Evolutionary conservation across 2,113 vertebrate species (phyloP).

Genomic region (Taxidea taxus): DNA sequence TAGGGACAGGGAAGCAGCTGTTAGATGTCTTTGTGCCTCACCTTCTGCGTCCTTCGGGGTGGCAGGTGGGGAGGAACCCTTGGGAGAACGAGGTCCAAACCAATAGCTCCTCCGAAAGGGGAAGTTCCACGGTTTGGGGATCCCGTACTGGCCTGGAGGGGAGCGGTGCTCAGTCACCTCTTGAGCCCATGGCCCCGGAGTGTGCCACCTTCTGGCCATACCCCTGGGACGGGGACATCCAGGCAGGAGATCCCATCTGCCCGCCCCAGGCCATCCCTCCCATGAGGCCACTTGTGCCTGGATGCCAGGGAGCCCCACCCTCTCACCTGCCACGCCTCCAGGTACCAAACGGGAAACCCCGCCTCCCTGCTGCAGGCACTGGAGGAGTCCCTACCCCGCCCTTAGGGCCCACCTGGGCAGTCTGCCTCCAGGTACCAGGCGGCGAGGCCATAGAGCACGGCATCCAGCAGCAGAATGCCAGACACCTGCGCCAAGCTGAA

Average conservation of each 20-base stretch:
- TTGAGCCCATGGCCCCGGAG: rapidly evolving
- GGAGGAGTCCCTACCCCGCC: background rate
- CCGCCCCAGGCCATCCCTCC: background rate
- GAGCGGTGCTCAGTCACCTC: background rate
- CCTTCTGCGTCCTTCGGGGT: background rate
- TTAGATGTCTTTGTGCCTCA: background rate
- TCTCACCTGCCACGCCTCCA: rapidly evolving
- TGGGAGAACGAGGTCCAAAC: slow-evolving; percentile 81
- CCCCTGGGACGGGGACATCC: background rate
- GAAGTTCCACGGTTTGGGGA: slow-evolving; percentile 93
- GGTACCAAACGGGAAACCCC: rapidly evolving
- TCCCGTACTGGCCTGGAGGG: slow-evolving; percentile 88
- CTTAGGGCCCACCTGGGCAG: slow-evolving; percentile 87
- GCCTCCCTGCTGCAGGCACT: rapidly evolving
- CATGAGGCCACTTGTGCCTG: rapidly evolving
- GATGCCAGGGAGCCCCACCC: background rate
- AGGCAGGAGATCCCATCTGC: background rate
- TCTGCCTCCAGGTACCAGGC: slow-evolving; percentile 94
- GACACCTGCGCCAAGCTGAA: slow-evolving; percentile 88
- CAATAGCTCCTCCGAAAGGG: slow-evolving; percentile 92
- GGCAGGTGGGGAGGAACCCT: slow-evolving; percentile 64
- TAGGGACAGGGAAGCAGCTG: background rate
- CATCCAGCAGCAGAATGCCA: slow-evolving; percentile 88
- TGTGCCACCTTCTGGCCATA: rapidly evolving
- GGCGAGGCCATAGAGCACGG: slow-evolving; percentile 85